These are phyloP conservation scores for Microctonus hyperodae DNA, from an alignment of 2,888 invertebrate species.

Conservation along the genomic window DNA sequence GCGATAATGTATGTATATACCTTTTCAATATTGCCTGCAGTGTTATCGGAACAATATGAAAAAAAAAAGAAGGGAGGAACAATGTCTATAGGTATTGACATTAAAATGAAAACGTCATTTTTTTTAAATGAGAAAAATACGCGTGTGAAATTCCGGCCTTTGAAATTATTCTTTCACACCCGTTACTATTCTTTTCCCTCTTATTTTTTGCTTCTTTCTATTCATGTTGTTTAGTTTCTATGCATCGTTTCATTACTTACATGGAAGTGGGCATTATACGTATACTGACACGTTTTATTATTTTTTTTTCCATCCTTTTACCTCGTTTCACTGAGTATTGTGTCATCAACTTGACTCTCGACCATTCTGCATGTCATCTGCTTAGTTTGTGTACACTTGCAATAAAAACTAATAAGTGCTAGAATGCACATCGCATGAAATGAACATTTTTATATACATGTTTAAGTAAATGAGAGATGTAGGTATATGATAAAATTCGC, in stretches of 20 bases:
- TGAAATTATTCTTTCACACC: neutral
- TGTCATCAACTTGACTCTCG: neutral
- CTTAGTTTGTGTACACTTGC: neutral
- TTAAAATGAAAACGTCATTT: conserved; percentile 4
- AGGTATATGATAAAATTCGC: neutral
- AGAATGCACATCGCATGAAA: neutral
- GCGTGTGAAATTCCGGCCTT: neutral
- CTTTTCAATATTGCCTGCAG: neutral
- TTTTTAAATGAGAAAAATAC: conserved; percentile 1
- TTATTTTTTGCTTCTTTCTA: conserved; percentile 16
- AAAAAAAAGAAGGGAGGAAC: neutral
- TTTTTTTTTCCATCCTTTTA: neutral
- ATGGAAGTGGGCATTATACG: neutral
- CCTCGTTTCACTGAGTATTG: neutral
- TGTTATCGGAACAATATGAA: neutral
- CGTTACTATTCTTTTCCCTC: neutral
- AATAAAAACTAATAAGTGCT: conserved; percentile 36
- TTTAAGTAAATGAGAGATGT: neutral
- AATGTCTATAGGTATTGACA: neutral
- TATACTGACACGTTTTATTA: neutral
- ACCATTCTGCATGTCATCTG: neutral
- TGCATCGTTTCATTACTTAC: conserved; percentile 33
- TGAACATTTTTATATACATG: neutral
- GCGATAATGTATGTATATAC: neutral
- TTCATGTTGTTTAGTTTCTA: conserved; percentile 12